Evolutionary conservation across 1,140 invertebrate genomes (phyloP).

Genomic region (Gerris buenoi): DNA sequence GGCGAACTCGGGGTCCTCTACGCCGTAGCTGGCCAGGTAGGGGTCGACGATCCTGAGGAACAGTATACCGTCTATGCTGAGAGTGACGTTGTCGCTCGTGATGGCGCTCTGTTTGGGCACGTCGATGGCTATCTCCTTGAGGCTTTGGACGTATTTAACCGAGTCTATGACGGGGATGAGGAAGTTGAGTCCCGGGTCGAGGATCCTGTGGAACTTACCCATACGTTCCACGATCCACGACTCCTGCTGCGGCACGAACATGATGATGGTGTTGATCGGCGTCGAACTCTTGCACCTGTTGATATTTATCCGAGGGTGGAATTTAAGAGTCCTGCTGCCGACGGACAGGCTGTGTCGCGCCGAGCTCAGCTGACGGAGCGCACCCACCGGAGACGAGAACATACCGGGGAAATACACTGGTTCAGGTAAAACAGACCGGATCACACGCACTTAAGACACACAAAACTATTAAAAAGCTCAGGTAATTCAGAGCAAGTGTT

Average conservation of each 20-base stretch:
- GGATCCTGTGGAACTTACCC: slow-evolving; percentile 86
- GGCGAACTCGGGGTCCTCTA: slow-evolving; percentile 98
- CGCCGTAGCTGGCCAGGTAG: slow-evolving; percentile 89
- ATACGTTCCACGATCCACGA: slow-evolving; percentile 98
- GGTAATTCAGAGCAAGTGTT: too few species aligned
- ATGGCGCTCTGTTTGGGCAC: slow-evolving; percentile 97
- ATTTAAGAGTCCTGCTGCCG: neutral
- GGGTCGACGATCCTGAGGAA: slow-evolving; percentile 89
- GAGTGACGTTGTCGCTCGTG: slow-evolving; percentile 90
- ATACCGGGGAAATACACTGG: too few species aligned
- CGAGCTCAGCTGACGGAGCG: neutral
- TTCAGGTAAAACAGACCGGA: too few species aligned
- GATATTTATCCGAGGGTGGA: neutral
- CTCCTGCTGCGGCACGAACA: slow-evolving; percentile 99
- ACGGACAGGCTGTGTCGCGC: neutral
- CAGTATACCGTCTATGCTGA: slow-evolving; percentile 93
- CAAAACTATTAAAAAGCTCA: too few species aligned
- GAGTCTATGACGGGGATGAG: slow-evolving; percentile 82
- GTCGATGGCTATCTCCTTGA: slow-evolving; percentile 99
- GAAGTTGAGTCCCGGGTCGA: slow-evolving; percentile 89
- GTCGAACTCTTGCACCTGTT: slow-evolving; percentile 29
- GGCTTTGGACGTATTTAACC: slow-evolving; percentile 94
- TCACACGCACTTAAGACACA: too few species aligned
- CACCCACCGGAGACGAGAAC: neutral
- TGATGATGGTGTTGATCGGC: slow-evolving; percentile 80